A percentile compares a stretch with the other conserved stretches of the same genome.
Evolutionary conservation across 2,888 invertebrate genomes (phyloP).

Genomic region (Pardosa pseudoannulata): DNA sequence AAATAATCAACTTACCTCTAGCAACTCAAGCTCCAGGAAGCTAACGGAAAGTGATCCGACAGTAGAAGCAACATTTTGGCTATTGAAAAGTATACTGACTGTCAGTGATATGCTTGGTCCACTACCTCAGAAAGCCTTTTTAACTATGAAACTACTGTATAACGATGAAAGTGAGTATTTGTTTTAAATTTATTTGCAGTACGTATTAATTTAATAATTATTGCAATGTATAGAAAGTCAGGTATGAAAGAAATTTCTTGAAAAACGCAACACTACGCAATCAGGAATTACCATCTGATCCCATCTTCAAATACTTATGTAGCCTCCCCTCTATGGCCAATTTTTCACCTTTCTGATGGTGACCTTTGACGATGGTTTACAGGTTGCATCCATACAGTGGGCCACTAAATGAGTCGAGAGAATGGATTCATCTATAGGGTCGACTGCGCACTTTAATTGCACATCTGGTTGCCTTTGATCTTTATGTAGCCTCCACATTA

Average conservation of each 20-base stretch:
- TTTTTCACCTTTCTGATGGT: no score
- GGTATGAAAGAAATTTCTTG: not conserved
- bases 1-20: not conserved
- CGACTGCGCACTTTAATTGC: no score
- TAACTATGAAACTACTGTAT: constrained; percentile 51
- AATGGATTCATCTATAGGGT: no score
- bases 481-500: no score
- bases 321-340: no score
- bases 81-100: constrained; percentile 29
- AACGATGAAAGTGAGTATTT: constrained; percentile 55
- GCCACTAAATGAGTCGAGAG: no score
- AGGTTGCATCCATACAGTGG: no score
- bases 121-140: constrained; percentile 36
- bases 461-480: no score
- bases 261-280: not conserved
- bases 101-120: constrained; percentile 26
- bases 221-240: no score
- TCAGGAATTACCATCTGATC: not conserved
- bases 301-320: not conserved
- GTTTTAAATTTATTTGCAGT: no score
- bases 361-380: no score
- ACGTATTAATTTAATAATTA: no score
- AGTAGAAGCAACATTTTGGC: constrained; percentile 37
- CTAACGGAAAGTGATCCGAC: constrained; percentile 23
- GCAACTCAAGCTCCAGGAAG: not conserved